A percentile compares a stretch with the other conserved stretches of the same genome.
Conservation (phyloP, 2,888 invertebrate genomes). For the Fragum whitleyi region DNA sequence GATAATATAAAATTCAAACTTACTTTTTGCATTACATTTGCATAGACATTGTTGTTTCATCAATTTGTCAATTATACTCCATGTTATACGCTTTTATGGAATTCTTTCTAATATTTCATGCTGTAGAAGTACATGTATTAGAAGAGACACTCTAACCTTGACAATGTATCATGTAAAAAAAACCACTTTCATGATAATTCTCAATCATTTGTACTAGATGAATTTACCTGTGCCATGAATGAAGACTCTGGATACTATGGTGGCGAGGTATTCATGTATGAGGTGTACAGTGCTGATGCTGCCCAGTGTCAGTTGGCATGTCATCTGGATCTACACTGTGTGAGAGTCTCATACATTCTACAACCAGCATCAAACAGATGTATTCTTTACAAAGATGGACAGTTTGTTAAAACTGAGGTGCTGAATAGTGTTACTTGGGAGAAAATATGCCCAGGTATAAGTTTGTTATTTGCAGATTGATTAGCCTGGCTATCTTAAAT, state of each 20-base stretch:
- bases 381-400: conserved; percentile 10
- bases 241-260: conserved; percentile 19
- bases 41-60: too few relatives aligned
- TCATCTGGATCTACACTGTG: conserved; percentile 22
- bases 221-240: conserved; percentile 18
- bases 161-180: too few relatives aligned
- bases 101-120: too few relatives aligned
- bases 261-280: conserved; percentile 21
- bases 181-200: too few relatives aligned
- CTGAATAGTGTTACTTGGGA: conserved; percentile 30
- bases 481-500: too few relatives aligned
- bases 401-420: conserved; percentile 21
- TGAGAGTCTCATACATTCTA: conserved; percentile 3
- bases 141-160: too few relatives aligned
- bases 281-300: neutral
- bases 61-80: too few relatives aligned
- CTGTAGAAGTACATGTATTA: too few relatives aligned
- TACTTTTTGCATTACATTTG: too few relatives aligned
- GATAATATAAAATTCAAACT: too few relatives aligned
- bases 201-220: conserved; percentile 6
- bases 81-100: too few relatives aligned
- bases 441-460: conserved; percentile 21
- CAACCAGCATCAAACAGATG: neutral
- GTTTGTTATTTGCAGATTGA: too few relatives aligned
- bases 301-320: conserved; percentile 20